Conservation (phyloP, 2,113 vertebrate genomes). For the Motacilla alba region DNA sequence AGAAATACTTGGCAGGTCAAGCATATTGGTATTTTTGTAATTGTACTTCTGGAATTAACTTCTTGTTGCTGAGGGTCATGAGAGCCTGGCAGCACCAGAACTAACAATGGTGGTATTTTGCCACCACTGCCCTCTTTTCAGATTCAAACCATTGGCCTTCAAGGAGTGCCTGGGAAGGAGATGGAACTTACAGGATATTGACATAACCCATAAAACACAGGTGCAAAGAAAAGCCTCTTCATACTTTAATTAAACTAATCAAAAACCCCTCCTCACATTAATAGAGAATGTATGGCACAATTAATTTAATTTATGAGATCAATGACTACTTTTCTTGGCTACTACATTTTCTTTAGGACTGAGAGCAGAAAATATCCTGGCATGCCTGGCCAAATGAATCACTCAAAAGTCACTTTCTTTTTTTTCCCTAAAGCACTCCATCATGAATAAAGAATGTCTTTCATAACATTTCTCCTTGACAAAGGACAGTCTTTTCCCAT, state of each 20-base stretch:
- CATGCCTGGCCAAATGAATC: constrained; percentile 21
- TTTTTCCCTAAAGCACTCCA: constrained; percentile 42
- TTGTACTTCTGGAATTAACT: constrained; percentile 58
- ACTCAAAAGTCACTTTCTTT: constrained; percentile 27
- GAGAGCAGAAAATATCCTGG: constrained; percentile 41
- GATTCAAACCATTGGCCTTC: background rate
- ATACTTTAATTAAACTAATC: background rate
- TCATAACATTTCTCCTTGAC: constrained; percentile 52
- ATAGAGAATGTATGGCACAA: background rate
- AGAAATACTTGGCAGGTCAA: constrained; percentile 55
- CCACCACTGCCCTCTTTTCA: background rate
- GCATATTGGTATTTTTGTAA: constrained; percentile 57
- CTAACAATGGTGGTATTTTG: constrained; percentile 51
- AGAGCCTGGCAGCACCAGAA: constrained; percentile 22
- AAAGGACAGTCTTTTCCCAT: constrained; percentile 32
- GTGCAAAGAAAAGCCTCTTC: background rate
- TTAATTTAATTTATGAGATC: background rate
- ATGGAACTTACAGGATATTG: background rate
- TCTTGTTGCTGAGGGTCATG: constrained; percentile 47
- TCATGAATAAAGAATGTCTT: constrained; percentile 51
- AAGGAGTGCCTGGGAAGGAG: background rate
- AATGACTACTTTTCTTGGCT: background rate
- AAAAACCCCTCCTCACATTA: background rate
- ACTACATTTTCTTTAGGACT: background rate
- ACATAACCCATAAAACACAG: background rate